Evolutionary conservation across 2,797 vertebrate genomes (phyloP).

Genomic region (Rhabdophis nuchalis): DNA sequence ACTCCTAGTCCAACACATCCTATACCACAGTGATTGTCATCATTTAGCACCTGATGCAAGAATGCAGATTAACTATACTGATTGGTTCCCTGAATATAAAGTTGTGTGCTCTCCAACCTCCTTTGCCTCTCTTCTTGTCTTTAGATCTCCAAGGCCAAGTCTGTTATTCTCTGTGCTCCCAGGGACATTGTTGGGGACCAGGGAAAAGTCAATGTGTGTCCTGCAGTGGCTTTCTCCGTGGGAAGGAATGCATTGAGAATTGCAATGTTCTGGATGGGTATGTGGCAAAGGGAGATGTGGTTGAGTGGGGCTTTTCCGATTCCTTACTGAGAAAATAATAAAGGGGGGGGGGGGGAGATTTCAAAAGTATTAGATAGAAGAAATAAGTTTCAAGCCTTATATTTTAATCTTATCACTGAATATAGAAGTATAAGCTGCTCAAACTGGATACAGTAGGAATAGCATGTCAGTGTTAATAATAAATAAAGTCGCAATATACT

Average conservation of each 20-base stretch:
- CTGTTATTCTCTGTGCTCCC: slow-evolving; percentile 81
- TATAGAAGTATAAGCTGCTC: background rate
- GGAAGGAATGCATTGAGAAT: slow-evolving; percentile 85
- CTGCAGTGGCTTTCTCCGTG: slow-evolving; percentile 82
- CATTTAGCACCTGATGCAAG: background rate
- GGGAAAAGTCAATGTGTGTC: slow-evolving; percentile 85
- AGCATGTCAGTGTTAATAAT: background rate
- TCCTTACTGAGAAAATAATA: background rate
- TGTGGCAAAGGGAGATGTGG: slow-evolving; percentile 20
- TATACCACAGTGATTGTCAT: background rate
- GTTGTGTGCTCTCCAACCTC: background rate
- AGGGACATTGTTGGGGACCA: slow-evolving; percentile 87
- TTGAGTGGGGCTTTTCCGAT: background rate
- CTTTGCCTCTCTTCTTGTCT: slow-evolving; percentile 20
- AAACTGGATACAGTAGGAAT: background rate
- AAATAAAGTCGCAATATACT: background rate
- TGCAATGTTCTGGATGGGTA: slow-evolving; percentile 87
- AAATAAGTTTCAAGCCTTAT: background rate
- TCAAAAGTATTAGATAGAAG: too few species aligned
- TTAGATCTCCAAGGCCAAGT: slow-evolving; percentile 73
- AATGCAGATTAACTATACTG: background rate
- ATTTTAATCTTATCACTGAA: background rate
- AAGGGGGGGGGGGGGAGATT: too few species aligned
- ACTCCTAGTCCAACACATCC: background rate
- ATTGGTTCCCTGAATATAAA: background rate